These are phyloP conservation scores for Formicarius rufipectus DNA, from an alignment of 2,113 vertebrate genomes.

Conservation along the genomic window DNA sequence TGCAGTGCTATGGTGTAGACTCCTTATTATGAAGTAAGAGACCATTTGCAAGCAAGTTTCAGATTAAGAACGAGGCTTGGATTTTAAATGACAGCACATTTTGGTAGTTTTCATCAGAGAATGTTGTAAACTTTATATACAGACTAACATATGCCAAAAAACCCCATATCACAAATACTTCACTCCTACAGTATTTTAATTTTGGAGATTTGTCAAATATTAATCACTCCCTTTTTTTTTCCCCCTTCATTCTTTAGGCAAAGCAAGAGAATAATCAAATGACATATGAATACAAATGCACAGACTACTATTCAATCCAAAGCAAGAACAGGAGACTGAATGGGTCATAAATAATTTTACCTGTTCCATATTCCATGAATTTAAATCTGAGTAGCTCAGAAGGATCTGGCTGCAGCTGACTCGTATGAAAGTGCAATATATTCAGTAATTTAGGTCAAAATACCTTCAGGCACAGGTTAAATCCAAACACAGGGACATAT, in stretches of 20 bases:
- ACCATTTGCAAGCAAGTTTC: not conserved
- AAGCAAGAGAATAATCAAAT: not conserved
- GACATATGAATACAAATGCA: constrained; percentile 54
- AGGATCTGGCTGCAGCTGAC: constrained; percentile 7
- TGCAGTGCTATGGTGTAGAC: not conserved
- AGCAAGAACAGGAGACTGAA: constrained; percentile 18
- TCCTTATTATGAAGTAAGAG: not conserved
- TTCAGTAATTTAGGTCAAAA: constrained; percentile 66
- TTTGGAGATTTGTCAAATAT: not conserved
- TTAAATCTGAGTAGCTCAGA: constrained; percentile 56
- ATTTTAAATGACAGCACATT: not conserved
- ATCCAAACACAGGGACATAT: constrained; percentile 39
- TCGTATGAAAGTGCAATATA: constrained; percentile 54
- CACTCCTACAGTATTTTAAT: not conserved
- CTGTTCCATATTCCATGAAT: constrained; percentile 67
- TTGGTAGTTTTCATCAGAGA: not conserved
- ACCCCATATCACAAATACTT: not conserved
- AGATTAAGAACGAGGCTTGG: not conserved
- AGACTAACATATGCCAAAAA: not conserved
- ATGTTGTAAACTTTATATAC: not conserved
- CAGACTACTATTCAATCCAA: constrained; percentile 32
- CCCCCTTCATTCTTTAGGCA: not conserved
- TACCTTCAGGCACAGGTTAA: constrained; percentile 72
- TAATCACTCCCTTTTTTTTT: not conserved
- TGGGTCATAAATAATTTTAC: constrained; percentile 67